phyloP scores from a whole-genome alignment of 2,797 vertebrate genomes.

The Myiotriccus ornatus region DNA sequence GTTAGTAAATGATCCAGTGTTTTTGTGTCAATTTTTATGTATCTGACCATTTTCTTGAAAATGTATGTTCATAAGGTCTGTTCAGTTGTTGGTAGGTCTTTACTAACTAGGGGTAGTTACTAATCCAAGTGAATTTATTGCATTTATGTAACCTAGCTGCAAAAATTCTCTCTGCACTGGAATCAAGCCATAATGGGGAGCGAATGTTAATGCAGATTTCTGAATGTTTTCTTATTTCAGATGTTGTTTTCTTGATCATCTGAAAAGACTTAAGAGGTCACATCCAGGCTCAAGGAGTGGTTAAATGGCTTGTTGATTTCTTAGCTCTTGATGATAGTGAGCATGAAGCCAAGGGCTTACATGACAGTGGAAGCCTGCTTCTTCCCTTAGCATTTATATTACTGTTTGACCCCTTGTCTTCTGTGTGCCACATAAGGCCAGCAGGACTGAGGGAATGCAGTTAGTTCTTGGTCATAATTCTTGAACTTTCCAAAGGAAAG shows the following conservation, averaged over 20 bases:
- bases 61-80: not conserved
- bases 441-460: not conserved
- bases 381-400: not conserved
- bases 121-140: not conserved
- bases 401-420: not conserved
- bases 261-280: not conserved
- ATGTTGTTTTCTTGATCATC: not conserved
- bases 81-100: not conserved
- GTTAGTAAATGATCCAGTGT: constrained; percentile 79
- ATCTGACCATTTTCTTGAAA: constrained; percentile 23
- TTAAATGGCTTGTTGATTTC: not conserved
- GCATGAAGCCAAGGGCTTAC: not conserved
- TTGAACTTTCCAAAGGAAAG: not conserved
- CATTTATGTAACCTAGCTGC: not conserved
- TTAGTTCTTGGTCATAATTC: not conserved
- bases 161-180: not conserved
- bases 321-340: not conserved
- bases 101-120: not conserved
- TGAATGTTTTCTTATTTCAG: constrained; percentile 1
- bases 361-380: not conserved
- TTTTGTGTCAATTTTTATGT: constrained; percentile 53
- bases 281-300: not conserved
- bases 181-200: not conserved
- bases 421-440: not conserved
- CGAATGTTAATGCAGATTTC: not conserved